These are phyloP conservation scores for Acrobasis repandana DNA, from an alignment of 2,888 invertebrate genomes.

Conservation along the genomic window DNA sequence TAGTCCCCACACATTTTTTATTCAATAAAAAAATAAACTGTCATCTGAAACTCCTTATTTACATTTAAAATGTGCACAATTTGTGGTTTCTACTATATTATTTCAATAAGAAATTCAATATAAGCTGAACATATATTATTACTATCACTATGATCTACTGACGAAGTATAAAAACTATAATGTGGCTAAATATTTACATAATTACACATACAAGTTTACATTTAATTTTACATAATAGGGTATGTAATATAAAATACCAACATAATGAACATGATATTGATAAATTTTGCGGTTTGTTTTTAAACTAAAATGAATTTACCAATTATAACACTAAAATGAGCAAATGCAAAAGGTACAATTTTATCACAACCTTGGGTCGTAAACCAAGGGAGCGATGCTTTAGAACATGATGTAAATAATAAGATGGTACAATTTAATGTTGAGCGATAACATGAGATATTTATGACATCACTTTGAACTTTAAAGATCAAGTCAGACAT, in stretches of 20 bases:
- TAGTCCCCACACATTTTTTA: conserved; percentile 38
- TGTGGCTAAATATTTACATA: conserved; percentile 67
- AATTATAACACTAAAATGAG: conserved; percentile 46
- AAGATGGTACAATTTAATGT: conserved; percentile 51
- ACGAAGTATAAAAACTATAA: conserved; percentile 65
- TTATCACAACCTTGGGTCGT: background rate
- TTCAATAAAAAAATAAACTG: conserved; percentile 73
- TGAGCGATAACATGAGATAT: conserved; percentile 41
- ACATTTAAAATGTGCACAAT: conserved; percentile 49
- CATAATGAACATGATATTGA: conserved; percentile 28
- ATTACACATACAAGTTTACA: conserved; percentile 56
- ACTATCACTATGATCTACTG: conserved; percentile 44
- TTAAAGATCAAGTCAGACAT: no score
- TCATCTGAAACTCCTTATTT: conserved; percentile 61
- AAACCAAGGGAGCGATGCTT: background rate
- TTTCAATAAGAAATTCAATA: conserved; percentile 35
- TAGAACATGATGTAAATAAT: conserved; percentile 29
- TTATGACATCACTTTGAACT: no score
- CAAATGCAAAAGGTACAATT: conserved; percentile 55
- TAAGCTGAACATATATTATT: conserved; percentile 47
- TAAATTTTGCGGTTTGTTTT: conserved; percentile 25
- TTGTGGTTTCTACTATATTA: conserved; percentile 36
- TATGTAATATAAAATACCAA: conserved; percentile 29
- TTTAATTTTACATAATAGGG: conserved; percentile 48
- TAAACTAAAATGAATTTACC: conserved; percentile 24